Conservation (phyloP, 1,140 invertebrate species). For the Cherax destructor region DNA sequence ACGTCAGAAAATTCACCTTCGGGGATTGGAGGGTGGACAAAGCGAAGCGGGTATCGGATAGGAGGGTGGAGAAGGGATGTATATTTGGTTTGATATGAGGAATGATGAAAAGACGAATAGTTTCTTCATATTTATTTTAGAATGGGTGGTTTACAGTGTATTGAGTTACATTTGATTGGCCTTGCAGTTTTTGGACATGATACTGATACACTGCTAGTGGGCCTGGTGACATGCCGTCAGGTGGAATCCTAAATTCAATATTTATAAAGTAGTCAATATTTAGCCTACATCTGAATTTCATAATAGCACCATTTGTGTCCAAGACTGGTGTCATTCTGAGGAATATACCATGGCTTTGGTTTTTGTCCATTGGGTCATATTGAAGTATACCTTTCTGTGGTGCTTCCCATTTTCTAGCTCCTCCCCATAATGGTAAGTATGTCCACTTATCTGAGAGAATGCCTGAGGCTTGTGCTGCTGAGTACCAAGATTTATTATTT, state of each 20-base stretch:
- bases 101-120: too few species aligned
- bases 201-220: background rate
- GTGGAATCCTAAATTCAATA: background rate
- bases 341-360: background rate
- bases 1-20: too few species aligned
- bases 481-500: background rate
- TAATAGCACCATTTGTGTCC: background rate
- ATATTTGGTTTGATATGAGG: too few species aligned
- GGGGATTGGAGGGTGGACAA: too few species aligned
- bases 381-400: background rate
- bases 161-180: background rate
- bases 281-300: background rate
- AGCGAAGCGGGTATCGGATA: too few species aligned
- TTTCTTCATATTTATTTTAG: background rate
- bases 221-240: background rate
- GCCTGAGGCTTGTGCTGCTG: too few species aligned
- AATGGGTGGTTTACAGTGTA: slow-evolving; percentile 2
- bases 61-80: too few species aligned
- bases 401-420: background rate
- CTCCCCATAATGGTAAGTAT: background rate
- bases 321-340: background rate
- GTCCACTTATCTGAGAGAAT: background rate
- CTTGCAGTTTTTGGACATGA: background rate
- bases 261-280: background rate
- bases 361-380: background rate